These are phyloP conservation scores for Archilochus colubris DNA, from an alignment of 2,113 vertebrate genomes.

Conservation along the genomic window DNA sequence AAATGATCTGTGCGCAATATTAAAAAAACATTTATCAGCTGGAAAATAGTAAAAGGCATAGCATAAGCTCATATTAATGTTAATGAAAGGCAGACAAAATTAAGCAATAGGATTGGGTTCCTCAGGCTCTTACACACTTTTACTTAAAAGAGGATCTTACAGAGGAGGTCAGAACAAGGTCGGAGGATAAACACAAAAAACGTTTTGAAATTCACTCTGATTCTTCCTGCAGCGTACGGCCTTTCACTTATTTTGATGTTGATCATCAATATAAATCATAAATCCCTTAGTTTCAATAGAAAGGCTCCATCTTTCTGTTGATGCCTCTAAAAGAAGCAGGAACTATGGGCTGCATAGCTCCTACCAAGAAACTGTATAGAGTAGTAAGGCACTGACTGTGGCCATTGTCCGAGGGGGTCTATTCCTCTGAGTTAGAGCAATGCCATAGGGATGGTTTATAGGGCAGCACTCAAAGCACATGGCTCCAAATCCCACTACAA, in stretches of 20 bases:
- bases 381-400: background rate
- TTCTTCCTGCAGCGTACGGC: background rate
- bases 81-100: constrained; percentile 52
- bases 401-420: background rate
- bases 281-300: background rate
- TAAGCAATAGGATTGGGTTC: background rate
- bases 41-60: constrained; percentile 24
- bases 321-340: background rate
- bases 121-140: background rate
- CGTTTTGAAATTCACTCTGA: background rate
- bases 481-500: background rate
- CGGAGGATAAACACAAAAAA: background rate
- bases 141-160: background rate
- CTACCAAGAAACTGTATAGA: background rate
- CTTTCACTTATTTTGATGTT: background rate
- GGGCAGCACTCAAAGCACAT: background rate
- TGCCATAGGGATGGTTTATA: background rate
- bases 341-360: background rate
- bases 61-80: constrained; percentile 22
- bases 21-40: constrained; percentile 54
- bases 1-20: constrained; percentile 24
- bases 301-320: background rate
- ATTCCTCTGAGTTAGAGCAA: background rate
- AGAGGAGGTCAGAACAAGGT: background rate
- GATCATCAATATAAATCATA: background rate